Evolutionary conservation across 2,797 vertebrate genomes (phyloP).

Genomic region (Bradypodion pumilum): DNA sequence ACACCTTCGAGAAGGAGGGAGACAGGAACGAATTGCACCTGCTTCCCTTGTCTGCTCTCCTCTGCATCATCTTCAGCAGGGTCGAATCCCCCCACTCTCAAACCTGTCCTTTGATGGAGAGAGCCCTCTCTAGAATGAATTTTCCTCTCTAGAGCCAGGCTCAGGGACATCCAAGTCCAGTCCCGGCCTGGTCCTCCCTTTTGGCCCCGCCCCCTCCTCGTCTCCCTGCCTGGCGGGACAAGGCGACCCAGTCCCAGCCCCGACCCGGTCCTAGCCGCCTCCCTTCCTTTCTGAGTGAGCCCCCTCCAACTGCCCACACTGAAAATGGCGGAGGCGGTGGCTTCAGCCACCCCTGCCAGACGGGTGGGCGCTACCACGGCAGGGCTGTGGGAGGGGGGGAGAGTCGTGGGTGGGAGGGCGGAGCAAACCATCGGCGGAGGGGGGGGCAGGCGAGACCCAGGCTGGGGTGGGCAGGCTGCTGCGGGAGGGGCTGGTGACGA

Average conservation of each 20-base stretch:
- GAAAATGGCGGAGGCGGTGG: constrained; percentile 78
- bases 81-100: too few species aligned
- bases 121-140: too few species aligned
- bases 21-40: too few species aligned
- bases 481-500: constrained; percentile 69
- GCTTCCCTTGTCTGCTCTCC: too few species aligned
- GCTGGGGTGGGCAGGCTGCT: too few species aligned
- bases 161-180: neutral
- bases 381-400: constrained; percentile 55
- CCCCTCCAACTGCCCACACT: constrained; percentile 64
- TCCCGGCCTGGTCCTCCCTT: too few species aligned
- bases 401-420: constrained; percentile 72
- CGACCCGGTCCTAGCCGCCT: neutral
- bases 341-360: constrained; percentile 67
- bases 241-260: neutral
- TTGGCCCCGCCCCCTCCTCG: neutral
- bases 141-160: too few species aligned
- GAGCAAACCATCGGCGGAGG: constrained; percentile 82
- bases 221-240: neutral
- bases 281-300: too few species aligned
- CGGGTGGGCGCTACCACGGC: constrained; percentile 78
- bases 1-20: too few species aligned
- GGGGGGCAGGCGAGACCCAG: constrained; percentile 89
- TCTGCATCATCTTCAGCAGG: too few species aligned
- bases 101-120: too few species aligned